These are phyloP conservation scores for Apamea sordens DNA, from an alignment of 2,888 invertebrate species.

Conservation along the genomic window DNA sequence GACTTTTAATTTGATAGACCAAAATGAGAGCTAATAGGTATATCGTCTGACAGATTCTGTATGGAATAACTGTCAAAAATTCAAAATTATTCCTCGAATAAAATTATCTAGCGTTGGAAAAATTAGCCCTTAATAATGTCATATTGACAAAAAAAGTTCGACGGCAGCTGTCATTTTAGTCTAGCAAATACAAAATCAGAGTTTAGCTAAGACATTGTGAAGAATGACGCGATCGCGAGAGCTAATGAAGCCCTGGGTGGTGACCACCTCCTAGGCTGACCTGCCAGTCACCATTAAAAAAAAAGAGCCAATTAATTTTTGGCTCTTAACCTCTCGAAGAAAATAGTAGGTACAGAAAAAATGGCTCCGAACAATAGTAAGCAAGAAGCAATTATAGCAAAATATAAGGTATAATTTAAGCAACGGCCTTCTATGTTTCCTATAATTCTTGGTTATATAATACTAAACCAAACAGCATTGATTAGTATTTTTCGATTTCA, in stretches of 20 bases:
- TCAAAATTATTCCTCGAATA: too few relatives aligned
- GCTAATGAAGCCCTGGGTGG: background rate
- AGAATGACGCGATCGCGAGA: background rate
- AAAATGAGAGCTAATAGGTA: too few relatives aligned
- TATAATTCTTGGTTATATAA: background rate
- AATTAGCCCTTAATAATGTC: too few relatives aligned
- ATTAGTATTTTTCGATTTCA: constrained; percentile 4
- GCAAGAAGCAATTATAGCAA: too few relatives aligned
- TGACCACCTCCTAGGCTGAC: background rate
- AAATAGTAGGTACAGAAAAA: background rate
- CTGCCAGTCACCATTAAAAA: background rate
- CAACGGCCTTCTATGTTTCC: background rate
- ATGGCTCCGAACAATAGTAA: background rate
- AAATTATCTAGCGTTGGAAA: too few relatives aligned
- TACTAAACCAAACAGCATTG: background rate
- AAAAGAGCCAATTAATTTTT: background rate
- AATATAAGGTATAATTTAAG: background rate
- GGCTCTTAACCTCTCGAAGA: too few relatives aligned
- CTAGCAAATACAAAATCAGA: too few relatives aligned
- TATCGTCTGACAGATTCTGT: too few relatives aligned
- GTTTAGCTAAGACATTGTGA: background rate
- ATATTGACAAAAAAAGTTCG: too few relatives aligned
- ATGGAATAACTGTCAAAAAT: too few relatives aligned
- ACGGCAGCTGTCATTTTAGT: too few relatives aligned
- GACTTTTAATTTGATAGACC: too few relatives aligned